Evolutionary conservation across 2,113 vertebrate species (phyloP).

Genomic region (Protobothrops flavoviridis): DNA sequence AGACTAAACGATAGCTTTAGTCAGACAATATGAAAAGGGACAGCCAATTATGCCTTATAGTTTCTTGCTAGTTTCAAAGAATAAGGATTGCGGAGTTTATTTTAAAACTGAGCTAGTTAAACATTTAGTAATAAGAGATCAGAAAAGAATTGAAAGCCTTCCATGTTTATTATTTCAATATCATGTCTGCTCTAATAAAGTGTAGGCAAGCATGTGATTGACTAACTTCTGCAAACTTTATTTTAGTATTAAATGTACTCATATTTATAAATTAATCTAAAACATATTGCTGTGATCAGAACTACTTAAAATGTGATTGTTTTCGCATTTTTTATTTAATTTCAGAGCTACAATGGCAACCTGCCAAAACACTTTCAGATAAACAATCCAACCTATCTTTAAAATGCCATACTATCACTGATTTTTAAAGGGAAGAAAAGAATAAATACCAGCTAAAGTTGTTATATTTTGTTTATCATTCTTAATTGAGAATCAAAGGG

Average conservation of each 20-base stretch:
- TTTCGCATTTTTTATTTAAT: conserved; percentile 74
- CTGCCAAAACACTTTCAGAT: conserved; percentile 74
- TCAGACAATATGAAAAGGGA: conserved; percentile 68
- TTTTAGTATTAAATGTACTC: conserved; percentile 74
- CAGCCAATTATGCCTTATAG: conserved; percentile 77
- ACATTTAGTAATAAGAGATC: conserved; percentile 75
- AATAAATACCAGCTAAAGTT: conserved; percentile 61
- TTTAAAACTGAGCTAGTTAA: conserved; percentile 73
- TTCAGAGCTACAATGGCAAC: conserved; percentile 72
- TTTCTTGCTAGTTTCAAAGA: conserved; percentile 75
- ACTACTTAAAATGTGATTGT: conserved; percentile 71
- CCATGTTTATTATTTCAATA: conserved; percentile 81
- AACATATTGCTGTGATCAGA: conserved; percentile 73
- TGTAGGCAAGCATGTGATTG: conserved; percentile 68
- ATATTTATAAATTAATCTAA: conserved; percentile 81
- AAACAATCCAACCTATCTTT: conserved; percentile 71
- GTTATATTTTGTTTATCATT: conserved; percentile 62
- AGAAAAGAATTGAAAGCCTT: conserved; percentile 72
- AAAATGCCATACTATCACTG: conserved; percentile 61
- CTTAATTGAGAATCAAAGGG: conserved; percentile 73
- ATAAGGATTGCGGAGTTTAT: conserved; percentile 75
- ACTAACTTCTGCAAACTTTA: conserved; percentile 71
- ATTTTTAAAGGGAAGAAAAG: conserved; percentile 29
- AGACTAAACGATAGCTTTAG: conserved; percentile 79
- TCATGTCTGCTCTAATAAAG: conserved; percentile 79